phyloP scores from a whole-genome alignment of 2,797 vertebrate species.

The Rhyacichthys aspro region DNA sequence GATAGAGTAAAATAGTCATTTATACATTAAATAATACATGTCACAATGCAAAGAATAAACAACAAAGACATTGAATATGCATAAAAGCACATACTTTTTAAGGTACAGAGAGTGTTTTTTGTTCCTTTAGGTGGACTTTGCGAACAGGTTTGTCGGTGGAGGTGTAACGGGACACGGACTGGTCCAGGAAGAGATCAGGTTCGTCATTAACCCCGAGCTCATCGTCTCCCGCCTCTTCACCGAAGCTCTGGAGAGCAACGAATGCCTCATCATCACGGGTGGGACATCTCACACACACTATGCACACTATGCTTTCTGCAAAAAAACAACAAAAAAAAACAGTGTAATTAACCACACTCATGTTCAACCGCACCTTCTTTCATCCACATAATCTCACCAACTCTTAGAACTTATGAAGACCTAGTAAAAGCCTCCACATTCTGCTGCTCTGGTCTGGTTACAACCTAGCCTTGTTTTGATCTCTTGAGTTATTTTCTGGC shows the following conservation, averaged over 20 bases:
- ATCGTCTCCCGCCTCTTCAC: slow-evolving; percentile 96
- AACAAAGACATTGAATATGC: no score
- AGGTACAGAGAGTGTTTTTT: no score
- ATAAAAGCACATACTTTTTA: no score
- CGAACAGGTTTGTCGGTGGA: slow-evolving; percentile 94
- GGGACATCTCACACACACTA: not conserved
- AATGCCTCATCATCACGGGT: slow-evolving; percentile 99
- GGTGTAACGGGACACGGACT: slow-evolving; percentile 93
- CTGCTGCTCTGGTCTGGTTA: not conserved
- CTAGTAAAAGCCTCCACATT: no score
- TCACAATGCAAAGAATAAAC: slow-evolving; percentile 11
- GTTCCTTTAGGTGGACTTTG: slow-evolving; percentile 93
- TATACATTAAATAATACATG: slow-evolving; percentile 39
- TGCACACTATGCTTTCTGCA: no score
- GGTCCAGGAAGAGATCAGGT: slow-evolving; percentile 98
- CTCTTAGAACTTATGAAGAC: slow-evolving; percentile 1
- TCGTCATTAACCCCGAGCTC: slow-evolving; percentile 96
- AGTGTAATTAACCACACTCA: not conserved
- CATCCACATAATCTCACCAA: slow-evolving; percentile 9
- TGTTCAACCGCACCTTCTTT: slow-evolving; percentile 4
- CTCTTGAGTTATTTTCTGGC: slow-evolving; percentile 52
- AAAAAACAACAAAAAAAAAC: no score
- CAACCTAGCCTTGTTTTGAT: slow-evolving; percentile 11
- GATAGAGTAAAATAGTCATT: slow-evolving; percentile 53
- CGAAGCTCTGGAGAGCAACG: slow-evolving; percentile 91